Conservation (phyloP, 2,113 vertebrate genomes). For the Hippocampus zosterae region DNA sequence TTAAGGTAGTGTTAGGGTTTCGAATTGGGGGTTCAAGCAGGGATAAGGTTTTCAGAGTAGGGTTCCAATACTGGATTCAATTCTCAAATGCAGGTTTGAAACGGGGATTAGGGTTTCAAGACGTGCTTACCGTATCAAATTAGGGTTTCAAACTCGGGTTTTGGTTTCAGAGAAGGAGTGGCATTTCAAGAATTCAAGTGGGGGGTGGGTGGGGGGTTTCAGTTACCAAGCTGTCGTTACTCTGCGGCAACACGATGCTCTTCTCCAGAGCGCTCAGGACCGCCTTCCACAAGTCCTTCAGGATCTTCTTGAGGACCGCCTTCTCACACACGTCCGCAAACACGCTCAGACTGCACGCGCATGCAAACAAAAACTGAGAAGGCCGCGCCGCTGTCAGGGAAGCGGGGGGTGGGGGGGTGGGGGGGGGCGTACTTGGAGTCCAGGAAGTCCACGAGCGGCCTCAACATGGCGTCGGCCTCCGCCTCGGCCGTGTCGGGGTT, state of each 20-base stretch:
- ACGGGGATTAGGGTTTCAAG: too few species aligned
- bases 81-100: too few species aligned
- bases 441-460: slow-evolving; percentile 95
- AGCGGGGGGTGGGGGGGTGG: slow-evolving; percentile 14
- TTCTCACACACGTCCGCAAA: slow-evolving; percentile 95
- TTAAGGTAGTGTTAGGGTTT: too few species aligned
- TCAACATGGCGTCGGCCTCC: slow-evolving; percentile 85
- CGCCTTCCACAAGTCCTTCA: slow-evolving; percentile 94
- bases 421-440: slow-evolving; percentile 83
- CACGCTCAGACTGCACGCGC: slow-evolving; percentile 82
- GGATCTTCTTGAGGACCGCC: slow-evolving; percentile 90
- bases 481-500: slow-evolving; percentile 85
- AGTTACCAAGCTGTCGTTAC: slow-evolving; percentile 86
- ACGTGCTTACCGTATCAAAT: too few species aligned
- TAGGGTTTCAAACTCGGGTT: too few species aligned
- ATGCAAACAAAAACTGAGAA: neutral
- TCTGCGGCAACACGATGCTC: slow-evolving; percentile 87
- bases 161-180: too few species aligned
- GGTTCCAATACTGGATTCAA: too few species aligned
- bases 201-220: too few species aligned
- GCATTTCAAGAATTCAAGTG: too few species aligned
- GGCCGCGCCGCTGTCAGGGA: too few species aligned
- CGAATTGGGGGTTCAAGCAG: too few species aligned
- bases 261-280: slow-evolving; percentile 93
- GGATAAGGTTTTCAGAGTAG: too few species aligned